These are phyloP conservation scores for human DNA, from an alignment of 2,113 vertebrate species.

Conservation along the genomic window GRCh38 chr2:180962001-180962500, in stretches of 20 bases:
- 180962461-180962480: background rate
- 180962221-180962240: background rate
- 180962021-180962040: background rate
- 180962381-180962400: background rate
- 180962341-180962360: background rate
- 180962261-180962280: background rate
- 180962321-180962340: background rate
- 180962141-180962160: background rate
- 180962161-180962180: background rate
- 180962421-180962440: background rate
- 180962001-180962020: background rate
- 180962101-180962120: background rate
- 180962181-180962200: background rate
- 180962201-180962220: background rate
- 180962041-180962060: background rate
- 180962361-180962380: background rate
- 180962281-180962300: background rate
- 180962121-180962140: background rate
- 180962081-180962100: slow-evolving; percentile 30
- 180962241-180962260: background rate
- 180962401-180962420: background rate
- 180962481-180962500: background rate
- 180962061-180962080: background rate
- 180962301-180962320: background rate
- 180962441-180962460: background rate